phyloP scores from a whole-genome alignment of 1,140 invertebrate species.

The Phymastichus coffea region DNA sequence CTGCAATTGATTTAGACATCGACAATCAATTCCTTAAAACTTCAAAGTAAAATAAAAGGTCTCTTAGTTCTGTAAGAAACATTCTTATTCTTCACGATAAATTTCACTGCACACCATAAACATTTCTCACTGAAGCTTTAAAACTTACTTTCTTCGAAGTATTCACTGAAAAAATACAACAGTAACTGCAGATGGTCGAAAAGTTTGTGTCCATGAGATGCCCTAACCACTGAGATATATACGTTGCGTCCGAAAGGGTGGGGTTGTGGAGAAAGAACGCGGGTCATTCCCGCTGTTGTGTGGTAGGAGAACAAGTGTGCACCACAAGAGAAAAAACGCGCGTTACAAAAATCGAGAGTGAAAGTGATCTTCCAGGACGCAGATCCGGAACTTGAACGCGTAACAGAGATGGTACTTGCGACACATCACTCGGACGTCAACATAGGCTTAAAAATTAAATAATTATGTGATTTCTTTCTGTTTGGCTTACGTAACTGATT shows the following conservation, averaged over 20 bases:
- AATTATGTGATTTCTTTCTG: too few relatives aligned
- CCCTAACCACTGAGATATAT: constrained; percentile 24
- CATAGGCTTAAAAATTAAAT: too few relatives aligned
- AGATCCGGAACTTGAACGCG: constrained; percentile 38
- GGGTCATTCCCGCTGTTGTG: constrained; percentile 7
- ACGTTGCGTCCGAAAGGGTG: constrained; percentile 13
- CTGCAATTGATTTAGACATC: too few relatives aligned
- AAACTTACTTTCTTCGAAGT: too few relatives aligned
- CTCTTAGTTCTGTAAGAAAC: too few relatives aligned
- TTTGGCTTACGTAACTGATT: too few relatives aligned
- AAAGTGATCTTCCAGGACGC: constrained; percentile 42
- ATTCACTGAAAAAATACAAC: too few relatives aligned
- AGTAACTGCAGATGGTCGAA: neutral
- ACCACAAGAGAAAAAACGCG: neutral
- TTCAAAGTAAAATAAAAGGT: too few relatives aligned
- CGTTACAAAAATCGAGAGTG: constrained; percentile 45
- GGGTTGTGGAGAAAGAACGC: constrained; percentile 27
- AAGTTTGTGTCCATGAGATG: constrained; percentile 20
- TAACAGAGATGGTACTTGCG: constrained; percentile 4
- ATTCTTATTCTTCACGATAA: too few relatives aligned
- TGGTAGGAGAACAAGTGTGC: constrained; percentile 1
- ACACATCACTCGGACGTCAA: neutral
- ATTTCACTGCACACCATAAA: too few relatives aligned
- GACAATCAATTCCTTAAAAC: too few relatives aligned
- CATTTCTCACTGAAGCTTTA: too few relatives aligned